Evolutionary conservation across 2,888 invertebrate species (phyloP).

Genomic region (Amblyteles armatorius): DNA sequence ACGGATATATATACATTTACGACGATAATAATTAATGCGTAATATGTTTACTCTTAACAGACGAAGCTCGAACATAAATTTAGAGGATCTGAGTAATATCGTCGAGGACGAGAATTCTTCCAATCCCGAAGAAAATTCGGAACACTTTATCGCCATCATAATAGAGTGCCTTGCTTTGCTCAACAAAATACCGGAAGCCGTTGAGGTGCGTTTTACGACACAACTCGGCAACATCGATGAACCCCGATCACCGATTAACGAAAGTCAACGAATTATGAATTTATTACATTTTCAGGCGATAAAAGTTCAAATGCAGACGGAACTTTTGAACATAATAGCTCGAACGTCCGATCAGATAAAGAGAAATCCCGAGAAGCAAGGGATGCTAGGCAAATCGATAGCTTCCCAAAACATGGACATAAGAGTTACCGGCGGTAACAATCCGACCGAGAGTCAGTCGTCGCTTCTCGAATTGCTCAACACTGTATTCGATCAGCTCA

Average conservation of each 20-base stretch:
- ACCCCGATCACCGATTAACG: background rate
- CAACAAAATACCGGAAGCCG: slow-evolving; percentile 93
- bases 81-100: slow-evolving; percentile 83
- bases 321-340: slow-evolving; percentile 92
- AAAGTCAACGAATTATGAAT: background rate
- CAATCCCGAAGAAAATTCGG: slow-evolving; percentile 88
- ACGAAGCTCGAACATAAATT: slow-evolving; percentile 74
- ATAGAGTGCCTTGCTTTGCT: slow-evolving; percentile 94
- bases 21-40: slow-evolving; percentile 1
- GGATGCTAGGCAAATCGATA: slow-evolving; percentile 55
- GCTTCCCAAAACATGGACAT: slow-evolving; percentile 61
- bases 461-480: slow-evolving; percentile 88
- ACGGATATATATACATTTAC: no score
- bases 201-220: slow-evolving; percentile 87
- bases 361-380: slow-evolving; percentile 67
- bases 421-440: slow-evolving; percentile 64
- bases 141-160: slow-evolving; percentile 91
- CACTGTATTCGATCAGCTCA: slow-evolving; percentile 93
- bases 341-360: slow-evolving; percentile 91
- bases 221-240: slow-evolving; percentile 31
- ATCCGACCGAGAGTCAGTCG: slow-evolving; percentile 78
- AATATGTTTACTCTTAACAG: slow-evolving; percentile 47
- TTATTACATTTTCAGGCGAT: slow-evolving; percentile 87
- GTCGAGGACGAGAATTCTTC: slow-evolving; percentile 87
- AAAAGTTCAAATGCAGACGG: slow-evolving; percentile 93